phyloP scores from a whole-genome alignment of 2,113 vertebrate species.

The Cololabis saira region DNA sequence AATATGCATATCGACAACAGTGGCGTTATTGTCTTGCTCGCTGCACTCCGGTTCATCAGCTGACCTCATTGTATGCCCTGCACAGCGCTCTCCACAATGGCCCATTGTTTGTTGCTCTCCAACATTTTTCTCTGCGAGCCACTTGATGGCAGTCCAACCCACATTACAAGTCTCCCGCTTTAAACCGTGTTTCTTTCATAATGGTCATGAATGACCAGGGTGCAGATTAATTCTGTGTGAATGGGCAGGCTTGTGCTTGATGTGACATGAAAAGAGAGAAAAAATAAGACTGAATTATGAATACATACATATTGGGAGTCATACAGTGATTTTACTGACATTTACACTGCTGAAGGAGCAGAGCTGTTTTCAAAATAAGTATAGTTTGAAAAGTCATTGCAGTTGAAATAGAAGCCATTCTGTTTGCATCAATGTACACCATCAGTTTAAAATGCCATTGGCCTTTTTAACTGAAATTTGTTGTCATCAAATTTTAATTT shows the following conservation, averaged over 20 bases:
- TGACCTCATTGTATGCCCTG: slow-evolving; percentile 52
- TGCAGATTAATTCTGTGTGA: slow-evolving; percentile 1
- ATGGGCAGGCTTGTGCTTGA: slow-evolving; percentile 14
- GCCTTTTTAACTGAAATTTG: too few relatives aligned
- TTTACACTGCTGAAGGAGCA: not conserved
- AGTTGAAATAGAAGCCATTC: not conserved
- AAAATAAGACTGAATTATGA: not conserved
- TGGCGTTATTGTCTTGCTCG: slow-evolving; percentile 57
- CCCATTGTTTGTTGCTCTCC: slow-evolving; percentile 53
- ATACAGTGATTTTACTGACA: not conserved
- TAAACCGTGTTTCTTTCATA: not conserved
- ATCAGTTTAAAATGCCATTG: too few relatives aligned
- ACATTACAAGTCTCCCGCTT: slow-evolving; percentile 10
- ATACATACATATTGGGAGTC: not conserved
- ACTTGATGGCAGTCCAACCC: slow-evolving; percentile 64
- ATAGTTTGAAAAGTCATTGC: not conserved
- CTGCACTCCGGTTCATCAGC: slow-evolving; percentile 60
- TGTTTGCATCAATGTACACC: not conserved
- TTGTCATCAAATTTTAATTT: too few relatives aligned
- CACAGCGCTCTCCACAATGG: slow-evolving; percentile 47
- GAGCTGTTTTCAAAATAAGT: not conserved
- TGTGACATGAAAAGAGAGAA: slow-evolving; percentile 24
- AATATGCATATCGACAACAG: slow-evolving; percentile 49
- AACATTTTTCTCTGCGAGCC: slow-evolving; percentile 35
- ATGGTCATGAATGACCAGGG: slow-evolving; percentile 23